A percentile compares a stretch with the other conserved stretches of the same genome.
phyloP scores from a whole-genome alignment of 2,888 invertebrate species.

The Phymatocera aterrima region DNA sequence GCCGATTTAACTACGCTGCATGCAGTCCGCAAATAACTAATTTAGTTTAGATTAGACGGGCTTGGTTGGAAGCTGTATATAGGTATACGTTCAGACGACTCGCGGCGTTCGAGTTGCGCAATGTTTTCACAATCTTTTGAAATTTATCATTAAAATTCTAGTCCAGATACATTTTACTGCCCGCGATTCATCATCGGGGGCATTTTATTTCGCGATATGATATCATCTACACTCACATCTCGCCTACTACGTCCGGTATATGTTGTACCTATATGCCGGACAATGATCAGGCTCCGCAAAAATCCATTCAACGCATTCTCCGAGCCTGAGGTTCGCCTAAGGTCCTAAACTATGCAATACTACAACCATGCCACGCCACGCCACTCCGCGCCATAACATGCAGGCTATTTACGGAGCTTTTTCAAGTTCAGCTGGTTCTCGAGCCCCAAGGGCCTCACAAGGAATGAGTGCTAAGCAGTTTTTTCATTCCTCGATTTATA shows the following conservation, averaged over 20 bases:
- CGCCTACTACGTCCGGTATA: too few species aligned
- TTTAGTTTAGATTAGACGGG: slow-evolving; percentile 16
- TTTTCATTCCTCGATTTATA: slow-evolving; percentile 11
- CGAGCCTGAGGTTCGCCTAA: slow-evolving; percentile 5
- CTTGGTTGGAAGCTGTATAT: too few species aligned
- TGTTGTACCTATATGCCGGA: neutral
- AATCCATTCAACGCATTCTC: slow-evolving; percentile 4
- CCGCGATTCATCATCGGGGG: neutral
- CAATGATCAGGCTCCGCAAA: neutral
- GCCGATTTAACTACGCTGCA: neutral
- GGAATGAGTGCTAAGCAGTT: neutral
- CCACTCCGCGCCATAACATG: neutral
- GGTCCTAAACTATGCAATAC: slow-evolving; percentile 11
- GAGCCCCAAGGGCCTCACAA: slow-evolving; percentile 9
- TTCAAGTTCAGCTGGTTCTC: slow-evolving; percentile 23
- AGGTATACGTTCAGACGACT: neutral
- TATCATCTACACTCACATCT: too few species aligned
- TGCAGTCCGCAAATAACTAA: slow-evolving; percentile 22
- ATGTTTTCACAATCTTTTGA: slow-evolving; percentile 25
- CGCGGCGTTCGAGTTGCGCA: neutral
- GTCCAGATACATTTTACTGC: neutral
- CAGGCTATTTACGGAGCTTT: slow-evolving; percentile 27
- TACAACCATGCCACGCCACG: too few species aligned
- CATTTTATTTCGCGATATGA: too few species aligned
- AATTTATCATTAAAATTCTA: slow-evolving; percentile 22